Conservation (phyloP, 2,113 vertebrate species). For the Ammodytes dubius region DNA sequence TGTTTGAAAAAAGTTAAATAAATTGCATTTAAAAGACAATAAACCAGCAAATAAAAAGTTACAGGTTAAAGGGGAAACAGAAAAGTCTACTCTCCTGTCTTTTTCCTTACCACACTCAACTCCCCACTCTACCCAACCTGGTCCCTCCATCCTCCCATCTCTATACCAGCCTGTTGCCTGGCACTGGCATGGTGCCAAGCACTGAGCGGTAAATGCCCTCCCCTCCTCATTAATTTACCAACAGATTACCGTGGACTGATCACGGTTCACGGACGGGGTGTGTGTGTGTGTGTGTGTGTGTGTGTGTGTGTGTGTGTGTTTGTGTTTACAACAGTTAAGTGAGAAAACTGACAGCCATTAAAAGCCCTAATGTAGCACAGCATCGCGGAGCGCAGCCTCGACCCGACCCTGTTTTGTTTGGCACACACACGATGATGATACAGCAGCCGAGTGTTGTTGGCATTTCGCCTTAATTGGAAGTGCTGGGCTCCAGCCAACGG, state of each 20-base stretch:
- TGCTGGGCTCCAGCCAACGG: constrained; percentile 82
- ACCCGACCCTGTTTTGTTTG: constrained; percentile 67
- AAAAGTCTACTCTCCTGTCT: neutral
- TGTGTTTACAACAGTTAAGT: constrained; percentile 82
- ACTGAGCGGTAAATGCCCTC: constrained; percentile 69
- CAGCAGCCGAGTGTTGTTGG: constrained; percentile 66
- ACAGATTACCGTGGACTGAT: constrained; percentile 78
- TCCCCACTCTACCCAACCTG: neutral
- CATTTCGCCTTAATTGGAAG: constrained; percentile 73
- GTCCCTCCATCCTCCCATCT: constrained; percentile 71
- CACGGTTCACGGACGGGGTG: constrained; percentile 77
- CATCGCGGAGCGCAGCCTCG: constrained; percentile 51
- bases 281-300: no score
- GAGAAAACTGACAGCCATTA: constrained; percentile 79
- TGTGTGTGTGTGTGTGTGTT: no score
- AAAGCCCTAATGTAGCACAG: constrained; percentile 77
- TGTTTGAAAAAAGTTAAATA: no score
- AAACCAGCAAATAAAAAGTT: no score
- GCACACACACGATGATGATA: constrained; percentile 30
- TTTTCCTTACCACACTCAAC: neutral
- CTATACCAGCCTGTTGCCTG: constrained; percentile 81
- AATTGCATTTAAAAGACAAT: no score
- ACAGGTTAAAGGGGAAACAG: no score
- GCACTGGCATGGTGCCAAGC: constrained; percentile 86
- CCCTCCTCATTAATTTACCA: constrained; percentile 86